Base-by-base conservation (phyloP, 2,888 invertebrate species). In the Luperina nickerlii region DNA sequence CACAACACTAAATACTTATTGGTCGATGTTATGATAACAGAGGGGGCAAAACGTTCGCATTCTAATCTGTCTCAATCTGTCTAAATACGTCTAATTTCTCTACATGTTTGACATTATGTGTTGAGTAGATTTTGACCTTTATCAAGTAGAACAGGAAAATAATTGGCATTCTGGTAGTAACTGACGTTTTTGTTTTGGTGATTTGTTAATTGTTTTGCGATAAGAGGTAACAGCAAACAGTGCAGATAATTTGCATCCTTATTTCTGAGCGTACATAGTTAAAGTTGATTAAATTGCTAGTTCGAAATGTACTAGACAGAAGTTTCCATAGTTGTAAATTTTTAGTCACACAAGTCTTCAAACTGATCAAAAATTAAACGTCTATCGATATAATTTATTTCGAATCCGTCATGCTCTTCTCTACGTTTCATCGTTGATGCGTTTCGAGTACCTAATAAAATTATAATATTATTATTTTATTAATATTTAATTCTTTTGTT, bases 1-100 rank as follows among this genome's bases (percentile, higher is more conserved):
- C 80, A 68, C 38, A n/a, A 51, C 66, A 79, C 85, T 86, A 84
- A 89, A 81, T 66, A 77, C 69, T 48, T 73, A 63, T 72, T 69
- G 51, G 54, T 73, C n/a, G 27, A 51, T 76, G 68, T 69, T 68
- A 75, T 73, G 80, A 78, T 84, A 87, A 76, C 76, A 87, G 66
- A 38, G 5, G 2, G 2, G 15, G 9, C 3, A n/a, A 69, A 51
- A 51, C 32, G 7, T 69, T 7, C 27, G 20, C 48, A 69, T 45
- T 45, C 3, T 27, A 62, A 20, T 65, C 32, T 38, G 38, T 38
- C 65, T 38, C 24, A 38, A 51, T 32, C 8, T 32, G 27, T 13
- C 13, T 20, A 20, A 48, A 68, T 27, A 48, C 3, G 11, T 57
- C 48, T 51, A 71, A 32, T 54, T 32, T 51, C 13, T 24, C 20